Base-by-base conservation (phyloP, 2,113 vertebrate genomes). In the Promerops cafer region DNA sequence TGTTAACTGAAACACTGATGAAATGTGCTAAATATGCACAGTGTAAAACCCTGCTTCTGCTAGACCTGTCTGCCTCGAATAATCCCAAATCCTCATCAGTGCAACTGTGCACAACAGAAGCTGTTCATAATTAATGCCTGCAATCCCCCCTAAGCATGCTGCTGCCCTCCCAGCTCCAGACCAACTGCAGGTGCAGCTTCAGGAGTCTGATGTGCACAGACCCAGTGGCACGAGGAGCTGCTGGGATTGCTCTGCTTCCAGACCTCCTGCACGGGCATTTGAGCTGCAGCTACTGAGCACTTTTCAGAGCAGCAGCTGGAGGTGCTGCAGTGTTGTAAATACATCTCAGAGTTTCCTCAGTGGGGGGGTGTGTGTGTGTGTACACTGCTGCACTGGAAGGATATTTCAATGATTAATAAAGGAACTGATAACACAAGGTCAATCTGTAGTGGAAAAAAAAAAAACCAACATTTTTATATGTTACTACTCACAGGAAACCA, bases 21-120 rank as follows among this genome's bases (percentile, higher is more conserved):
- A 87, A 96, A 94, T 72, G 47, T 92, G 86, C 72, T 97, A 97
- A 97, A 96, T 83, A 92, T 82, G 53, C 83, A 87, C 30, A 87
- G 45, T 61, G 59, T 52, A 95, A 90, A 85, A 53, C 28, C 21
- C 20, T 30, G 80, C 18, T 94, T 96, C 93, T 92, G 70, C 77
- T 94, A 94, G 54, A 92, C 80, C 68, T 97, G 87, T 81, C 84
- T 94, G 88, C n/a, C 35, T 84, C 78, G 30, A 60, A 44, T 79
- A 94, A 94, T 95, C 81, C 82, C 90, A 89, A 94, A n/a, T 90
- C 95, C 89, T 96, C 95, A 53, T 83, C 65, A 60, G 49, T 90
- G 56, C 70, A 94, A 92, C 85, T 53, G n/a, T 23, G 54, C 69
- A 70, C 83, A 84, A 52, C 54, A 93, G 78, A 96, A 96, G 39